Conservation (phyloP, 2,113 vertebrate species). For the Cephalopterus ornatus region DNA sequence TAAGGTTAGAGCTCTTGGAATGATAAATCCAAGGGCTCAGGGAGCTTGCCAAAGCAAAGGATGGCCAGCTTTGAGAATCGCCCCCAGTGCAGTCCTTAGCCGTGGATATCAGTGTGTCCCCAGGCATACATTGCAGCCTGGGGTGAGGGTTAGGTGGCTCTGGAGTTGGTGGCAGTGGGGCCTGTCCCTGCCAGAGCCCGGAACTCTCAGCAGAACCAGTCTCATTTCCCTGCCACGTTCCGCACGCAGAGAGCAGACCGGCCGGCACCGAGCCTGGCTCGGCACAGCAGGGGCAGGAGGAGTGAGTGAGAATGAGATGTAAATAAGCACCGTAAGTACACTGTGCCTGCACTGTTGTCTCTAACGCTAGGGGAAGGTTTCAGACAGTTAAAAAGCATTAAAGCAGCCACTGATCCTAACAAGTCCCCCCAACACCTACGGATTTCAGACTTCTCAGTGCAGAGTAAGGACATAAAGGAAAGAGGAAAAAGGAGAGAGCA, state of each 20-base stretch:
- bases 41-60: not conserved
- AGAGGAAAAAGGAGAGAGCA: not conserved
- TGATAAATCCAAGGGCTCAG: not conserved
- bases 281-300: not conserved
- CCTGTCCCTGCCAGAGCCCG: not conserved
- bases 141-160: not conserved
- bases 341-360: not conserved
- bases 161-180: not conserved
- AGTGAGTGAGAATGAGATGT: not conserved
- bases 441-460: not conserved
- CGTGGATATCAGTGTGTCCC: not conserved
- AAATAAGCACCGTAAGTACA: not conserved
- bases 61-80: not conserved
- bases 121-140: not conserved
- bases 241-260: fast-evolving
- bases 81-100: not conserved
- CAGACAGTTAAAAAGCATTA: not conserved
- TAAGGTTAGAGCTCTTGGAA: not conserved
- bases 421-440: not conserved
- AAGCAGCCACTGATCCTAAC: not conserved
- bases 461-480: not conserved
- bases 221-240: not conserved
- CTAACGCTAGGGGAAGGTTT: not conserved
- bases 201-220: not conserved
- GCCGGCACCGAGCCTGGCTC: not conserved